Percentiles rank a stretch among this genome's conserved stretches.
Evolutionary conservation across 2,888 invertebrate species (phyloP).

Genomic region (Augochlorella aurata): DNA sequence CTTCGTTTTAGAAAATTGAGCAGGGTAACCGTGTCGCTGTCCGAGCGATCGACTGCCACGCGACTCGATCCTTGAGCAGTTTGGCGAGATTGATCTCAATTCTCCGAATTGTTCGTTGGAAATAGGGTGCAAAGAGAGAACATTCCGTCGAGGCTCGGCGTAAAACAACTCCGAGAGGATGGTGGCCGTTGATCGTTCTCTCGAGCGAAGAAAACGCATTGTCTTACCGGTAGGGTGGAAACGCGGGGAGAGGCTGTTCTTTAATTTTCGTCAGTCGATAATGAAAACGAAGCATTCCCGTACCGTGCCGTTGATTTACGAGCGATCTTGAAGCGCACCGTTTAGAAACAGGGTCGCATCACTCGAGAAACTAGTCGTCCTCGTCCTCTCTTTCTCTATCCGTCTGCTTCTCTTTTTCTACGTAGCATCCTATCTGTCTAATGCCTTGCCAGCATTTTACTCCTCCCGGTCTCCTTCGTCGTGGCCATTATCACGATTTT

Average conservation of each 20-base stretch:
- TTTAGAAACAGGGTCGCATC: slow-evolving; percentile 69
- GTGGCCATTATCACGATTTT: slow-evolving; percentile 70
- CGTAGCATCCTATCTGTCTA: slow-evolving; percentile 31
- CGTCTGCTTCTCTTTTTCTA: slow-evolving; percentile 9
- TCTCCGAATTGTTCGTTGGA: neutral
- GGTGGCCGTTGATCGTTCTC: neutral
- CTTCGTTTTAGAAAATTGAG: too few relatives aligned
- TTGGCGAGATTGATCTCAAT: too few relatives aligned
- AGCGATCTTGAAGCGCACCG: slow-evolving; percentile 51
- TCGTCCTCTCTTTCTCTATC: neutral
- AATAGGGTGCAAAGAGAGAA: neutral
- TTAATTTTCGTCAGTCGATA: slow-evolving; percentile 37
- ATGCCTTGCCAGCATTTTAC: slow-evolving; percentile 40
- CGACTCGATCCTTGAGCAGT: too few relatives aligned
- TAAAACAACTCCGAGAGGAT: neutral
- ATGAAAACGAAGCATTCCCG: slow-evolving; percentile 47
- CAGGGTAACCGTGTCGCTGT: too few relatives aligned
- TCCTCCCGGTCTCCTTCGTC: slow-evolving; percentile 40
- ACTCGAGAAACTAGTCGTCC: slow-evolving; percentile 43
- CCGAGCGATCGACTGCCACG: too few relatives aligned
- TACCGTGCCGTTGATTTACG: slow-evolving; percentile 48
- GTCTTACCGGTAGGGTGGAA: neutral
- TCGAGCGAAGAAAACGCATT: neutral
- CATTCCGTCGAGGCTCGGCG: too few relatives aligned
- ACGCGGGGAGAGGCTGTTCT: neutral